Base-by-base conservation (phyloP, 2,888 invertebrate genomes). In the Hydroisotoma schaefferi region DNA sequence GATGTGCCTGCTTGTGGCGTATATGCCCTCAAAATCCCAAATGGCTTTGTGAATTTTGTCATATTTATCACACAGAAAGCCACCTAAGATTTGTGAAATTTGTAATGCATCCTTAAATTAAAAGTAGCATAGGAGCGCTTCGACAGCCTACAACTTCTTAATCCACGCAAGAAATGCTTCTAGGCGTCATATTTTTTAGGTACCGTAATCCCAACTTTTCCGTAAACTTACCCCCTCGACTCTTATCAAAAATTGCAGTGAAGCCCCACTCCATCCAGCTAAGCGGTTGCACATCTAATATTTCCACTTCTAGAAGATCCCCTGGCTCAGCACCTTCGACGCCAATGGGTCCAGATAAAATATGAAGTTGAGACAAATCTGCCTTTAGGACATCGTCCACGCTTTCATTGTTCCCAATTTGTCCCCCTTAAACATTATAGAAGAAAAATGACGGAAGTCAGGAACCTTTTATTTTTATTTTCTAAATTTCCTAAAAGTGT, bases 1-100 rank as follows among this genome's bases (percentile, higher is more conserved):
- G 25, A 69, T 64, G 47, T 69, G 69, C 18, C 69, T 29, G 57
- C 64, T 65, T 1, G 62, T 40, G 2, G 69, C 69, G 26, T 62
- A 62, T 43, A 67, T 67, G 5, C 69, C 69, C 22, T 65, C 60
- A 55, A 69, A 65, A 25, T 66, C 61, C 69, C 69, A 69, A 59
- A 69, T 59, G 10, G 66, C 69, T 23, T 69, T 69, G 26, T 57
- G 46, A 20, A 61, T 37, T 20, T 26, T 49, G n/a, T 29, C 49
- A 27, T 55, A 62, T n/a, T 38, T 22, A 12, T 58, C 56, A 10
- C 22, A 26, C 23, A 64, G 23, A 51, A 64, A 55, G 20, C 60
- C 55, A 23, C 55, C 63, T n/a, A n/a, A n/a, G n/a, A n/a, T n/a
- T n/a, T n/a, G n/a, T n/a, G n/a, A n/a, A n/a, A n/a, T n/a, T n/a